Base-by-base conservation (phyloP, 2,888 invertebrate genomes). In the Zaprionus lineosus region DNA sequence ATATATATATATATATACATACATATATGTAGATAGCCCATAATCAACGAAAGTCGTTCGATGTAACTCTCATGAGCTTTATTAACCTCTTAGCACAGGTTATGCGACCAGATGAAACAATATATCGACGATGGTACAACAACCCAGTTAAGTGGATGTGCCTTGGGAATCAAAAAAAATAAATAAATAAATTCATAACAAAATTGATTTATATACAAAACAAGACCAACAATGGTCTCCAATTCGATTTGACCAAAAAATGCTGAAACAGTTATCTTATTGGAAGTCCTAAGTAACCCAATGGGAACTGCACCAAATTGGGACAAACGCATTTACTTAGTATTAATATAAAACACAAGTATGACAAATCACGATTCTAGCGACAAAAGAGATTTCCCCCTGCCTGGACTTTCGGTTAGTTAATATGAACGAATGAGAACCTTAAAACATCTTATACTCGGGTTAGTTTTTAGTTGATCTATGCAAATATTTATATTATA, bases 131-230 rank as follows among this genome's bases (percentile, higher is more conserved):
- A 8, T 15, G 34, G n/a, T n/a, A n/a, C n/a, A 34, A 26, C 11
- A 40, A 46, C 7, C 6, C 7, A 58, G 67, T 75, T 65, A 46
- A 69, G 76, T 51, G 46, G 60, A 37, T 67, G 62, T 46, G 83
- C 77, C 64, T 76, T 76, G 40, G 48, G 18, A 48, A 48, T 47
- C n/a, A 9, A 53, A 47, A 43, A 40, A 31, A 67, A 41, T 52
- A n/a, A n/a, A n/a, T 3, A 24, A 24, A 7, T 64, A 81, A 75
- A 84, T 84, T 76, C 84, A 76, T 33, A 26, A 37, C 50, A 37
- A 46, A 64, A 70, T 70, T 58, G 57, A 71, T 50, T 48, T 5
- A 40, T 11, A 44, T 58, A 41, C 41, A 29, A 37, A 14, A 43
- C n/a, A 26, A 16, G 9, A 52, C 58, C 71, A 64, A 70, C 65